Base-by-base conservation (phyloP, 2,797 vertebrate species). In the Crenuchus spilurus region DNA sequence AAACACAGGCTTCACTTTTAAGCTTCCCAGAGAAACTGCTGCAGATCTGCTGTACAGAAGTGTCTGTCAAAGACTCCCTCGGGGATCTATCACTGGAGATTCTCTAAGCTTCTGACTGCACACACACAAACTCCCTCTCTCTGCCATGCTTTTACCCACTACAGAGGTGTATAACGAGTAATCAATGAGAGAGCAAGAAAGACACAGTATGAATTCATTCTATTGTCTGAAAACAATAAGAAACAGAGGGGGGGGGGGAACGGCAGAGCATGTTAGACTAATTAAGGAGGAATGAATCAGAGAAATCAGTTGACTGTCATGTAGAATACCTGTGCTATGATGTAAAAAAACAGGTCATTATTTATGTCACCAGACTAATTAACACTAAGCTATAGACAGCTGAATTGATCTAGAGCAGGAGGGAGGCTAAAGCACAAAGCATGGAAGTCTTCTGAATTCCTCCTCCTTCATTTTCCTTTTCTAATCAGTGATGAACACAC, bases 361-460 rank as follows among this genome's bases (percentile, higher is more conserved):
- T 37, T 16, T 8, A 16, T 28, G 24, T 28, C 60, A 28, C 14
- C 22, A 26, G 10, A 7, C 39, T 63, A 26, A 41, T 62, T 16
- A 24, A 6, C 20, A 16, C 18, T 24, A 0, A 31, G 58, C 31
- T 20, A 72, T 14, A 37, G 2, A 44, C 26, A 75, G 49, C 42
- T 18, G 49, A 35, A 76, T 35, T 30, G 26, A n/a, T n/a, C n/a
- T n/a, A 37, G 48, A 41, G n/a, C 33, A 13, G 11, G 2, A 49
- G 35, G 30, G 31, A 39, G 74, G 68, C n/a, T n/a, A 48, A 33
- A 60, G 37, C 67, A 65, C 72, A 67, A 61, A 77, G 18, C 52
- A 39, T 46, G 22, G n/a, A 11, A 7, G 57, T 3, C 22, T 13
- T 16, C 10, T 49, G 2, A 24, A 22, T 48, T 10, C 22, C 48